phyloP scores from a whole-genome alignment of 2,888 invertebrate genomes.

The Diploptera punctata region DNA sequence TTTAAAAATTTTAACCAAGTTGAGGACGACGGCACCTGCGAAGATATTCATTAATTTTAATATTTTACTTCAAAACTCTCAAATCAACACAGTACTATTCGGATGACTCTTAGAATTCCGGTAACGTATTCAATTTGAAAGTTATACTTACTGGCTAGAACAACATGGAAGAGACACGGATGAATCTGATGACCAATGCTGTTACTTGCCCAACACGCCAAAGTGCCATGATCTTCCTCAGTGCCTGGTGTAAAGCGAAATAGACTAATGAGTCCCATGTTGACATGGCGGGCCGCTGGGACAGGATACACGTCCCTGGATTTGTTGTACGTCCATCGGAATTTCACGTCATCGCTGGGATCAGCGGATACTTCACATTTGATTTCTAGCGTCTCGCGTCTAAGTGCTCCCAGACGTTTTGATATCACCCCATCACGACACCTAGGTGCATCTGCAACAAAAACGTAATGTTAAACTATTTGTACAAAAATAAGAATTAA shows the following conservation, averaged over 20 bases:
- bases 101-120: no score
- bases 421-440: constrained; percentile 75
- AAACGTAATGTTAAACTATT: no score
- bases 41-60: no score
- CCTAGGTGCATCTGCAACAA: constrained; percentile 79
- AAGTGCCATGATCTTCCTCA: constrained; percentile 75
- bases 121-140: no score
- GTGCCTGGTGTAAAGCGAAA: constrained; percentile 64
- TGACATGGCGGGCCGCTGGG: constrained; percentile 64
- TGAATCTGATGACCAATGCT: constrained; percentile 79
- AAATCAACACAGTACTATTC: no score
- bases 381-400: constrained; percentile 74
- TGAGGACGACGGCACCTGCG: no score
- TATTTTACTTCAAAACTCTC: no score
- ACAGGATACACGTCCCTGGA: constrained; percentile 78
- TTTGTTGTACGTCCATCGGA: constrained; percentile 87
- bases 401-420: constrained; percentile 74
- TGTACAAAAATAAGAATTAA: no score
- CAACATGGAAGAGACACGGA: constrained; percentile 82
- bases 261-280: constrained; percentile 58
- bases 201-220: constrained; percentile 90
- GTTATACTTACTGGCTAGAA: constrained; percentile 74
- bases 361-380: constrained; percentile 84
- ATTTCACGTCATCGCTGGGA: constrained; percentile 70
- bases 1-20: no score